Conservation (phyloP, 1,140 invertebrate species). For the Drosophila nasuta region DNA sequence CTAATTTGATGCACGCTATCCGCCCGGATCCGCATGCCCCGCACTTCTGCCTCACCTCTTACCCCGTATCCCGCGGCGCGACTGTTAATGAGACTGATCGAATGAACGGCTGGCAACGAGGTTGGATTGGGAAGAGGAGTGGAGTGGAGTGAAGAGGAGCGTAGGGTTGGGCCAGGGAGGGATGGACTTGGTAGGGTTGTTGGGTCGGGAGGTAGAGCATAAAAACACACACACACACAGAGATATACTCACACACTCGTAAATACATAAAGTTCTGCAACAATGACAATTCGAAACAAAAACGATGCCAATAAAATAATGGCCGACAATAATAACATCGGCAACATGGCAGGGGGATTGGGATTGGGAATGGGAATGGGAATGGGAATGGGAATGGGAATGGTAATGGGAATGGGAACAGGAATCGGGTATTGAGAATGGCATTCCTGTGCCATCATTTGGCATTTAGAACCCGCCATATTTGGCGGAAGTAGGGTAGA, state of each 20-base stretch:
- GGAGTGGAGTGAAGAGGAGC: background rate
- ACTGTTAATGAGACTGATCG: slow-evolving; percentile 50
- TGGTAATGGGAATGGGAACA: background rate
- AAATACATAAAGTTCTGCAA: slow-evolving; percentile 41
- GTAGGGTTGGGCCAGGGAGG: slow-evolving; percentile 21
- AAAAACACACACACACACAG: background rate
- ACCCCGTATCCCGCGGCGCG: slow-evolving; percentile 15
- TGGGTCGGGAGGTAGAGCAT: slow-evolving; percentile 35
- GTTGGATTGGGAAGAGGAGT: background rate
- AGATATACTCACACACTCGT: no score
- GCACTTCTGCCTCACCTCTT: background rate
- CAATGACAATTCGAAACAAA: slow-evolving; percentile 53
- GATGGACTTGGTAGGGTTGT: slow-evolving; percentile 17
- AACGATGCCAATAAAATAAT: slow-evolving; percentile 70
- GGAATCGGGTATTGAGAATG: background rate
- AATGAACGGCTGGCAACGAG: slow-evolving; percentile 29
- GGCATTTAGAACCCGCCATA: background rate
- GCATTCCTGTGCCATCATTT: background rate
- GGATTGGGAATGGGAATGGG: no score
- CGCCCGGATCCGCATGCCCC: slow-evolving; percentile 14
- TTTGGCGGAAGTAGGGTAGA: background rate
- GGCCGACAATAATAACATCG: slow-evolving; percentile 69
- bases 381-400: no score
- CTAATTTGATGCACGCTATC: slow-evolving; percentile 51
- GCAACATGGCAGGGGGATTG: background rate